phyloP scores from a whole-genome alignment of 2,797 vertebrate genomes.

The Channallabes apus region DNA sequence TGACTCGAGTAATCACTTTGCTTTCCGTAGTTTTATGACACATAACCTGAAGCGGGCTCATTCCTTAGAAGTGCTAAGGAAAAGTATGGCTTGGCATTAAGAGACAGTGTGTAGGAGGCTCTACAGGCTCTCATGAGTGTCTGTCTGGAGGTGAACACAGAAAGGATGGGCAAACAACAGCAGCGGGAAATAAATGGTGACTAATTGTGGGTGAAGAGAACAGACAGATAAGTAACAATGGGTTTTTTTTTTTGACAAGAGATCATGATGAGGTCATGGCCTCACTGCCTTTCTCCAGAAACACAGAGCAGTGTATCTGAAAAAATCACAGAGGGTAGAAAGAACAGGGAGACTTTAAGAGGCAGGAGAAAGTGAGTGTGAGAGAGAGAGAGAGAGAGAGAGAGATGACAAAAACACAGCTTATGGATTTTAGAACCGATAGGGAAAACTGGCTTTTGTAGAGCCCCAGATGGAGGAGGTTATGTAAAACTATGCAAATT shows the following conservation, averaged over 20 bases:
- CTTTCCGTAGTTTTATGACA: background rate
- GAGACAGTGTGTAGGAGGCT: constrained; percentile 29
- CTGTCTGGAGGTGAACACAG: constrained; percentile 47
- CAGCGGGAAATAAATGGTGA: constrained; percentile 57
- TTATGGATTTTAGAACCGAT: constrained; percentile 76
- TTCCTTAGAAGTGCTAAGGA: constrained; percentile 16
- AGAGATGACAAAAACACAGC: constrained; percentile 64
- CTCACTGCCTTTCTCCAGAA: constrained; percentile 42
- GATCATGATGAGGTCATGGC: constrained; percentile 54
- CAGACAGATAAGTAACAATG: constrained; percentile 51
- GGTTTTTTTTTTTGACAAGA: constrained; percentile 49
- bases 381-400: constrained; percentile 39
- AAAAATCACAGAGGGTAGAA: constrained; percentile 38
- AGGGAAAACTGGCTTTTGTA: constrained; percentile 71
- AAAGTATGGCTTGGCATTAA: constrained; percentile 28
- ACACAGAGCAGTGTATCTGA: constrained; percentile 35
- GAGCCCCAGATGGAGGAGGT: constrained; percentile 72
- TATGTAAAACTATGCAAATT: constrained; percentile 81
- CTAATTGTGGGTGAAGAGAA: constrained; percentile 66
- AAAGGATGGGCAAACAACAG: constrained; percentile 52
- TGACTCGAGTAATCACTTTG: background rate
- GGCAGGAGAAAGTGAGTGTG: constrained; percentile 39
- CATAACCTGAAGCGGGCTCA: constrained; percentile 10
- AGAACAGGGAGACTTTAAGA: constrained; percentile 41
- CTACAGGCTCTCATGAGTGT: constrained; percentile 44